Evolutionary conservation across 53 echinoderm and acorn worm species (phyloP).

Genomic region (Luidia sarsii): DNA sequence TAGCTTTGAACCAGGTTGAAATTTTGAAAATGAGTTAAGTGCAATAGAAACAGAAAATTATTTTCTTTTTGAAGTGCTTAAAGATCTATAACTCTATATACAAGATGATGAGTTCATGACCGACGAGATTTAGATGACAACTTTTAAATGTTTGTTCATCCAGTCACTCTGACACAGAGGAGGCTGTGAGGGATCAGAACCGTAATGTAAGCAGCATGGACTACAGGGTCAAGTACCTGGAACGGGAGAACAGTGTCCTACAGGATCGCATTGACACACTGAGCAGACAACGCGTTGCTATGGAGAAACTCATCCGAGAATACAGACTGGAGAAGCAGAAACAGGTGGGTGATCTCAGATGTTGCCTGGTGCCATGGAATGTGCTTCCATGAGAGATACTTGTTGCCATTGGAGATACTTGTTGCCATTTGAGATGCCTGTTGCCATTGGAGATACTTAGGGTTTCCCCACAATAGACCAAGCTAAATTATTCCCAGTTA

Average conservation of each 20-base stretch:
- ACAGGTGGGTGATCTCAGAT: conserved; percentile 54
- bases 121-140: too few species aligned
- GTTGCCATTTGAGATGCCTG: not conserved
- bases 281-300: conserved; percentile 74
- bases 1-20: too few species aligned
- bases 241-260: conserved; percentile 84
- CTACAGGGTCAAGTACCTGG: conserved; percentile 91
- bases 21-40: too few species aligned
- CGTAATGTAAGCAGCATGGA: conserved; percentile 83
- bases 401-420: too few species aligned
- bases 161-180: conserved; percentile 77
- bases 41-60: too few species aligned
- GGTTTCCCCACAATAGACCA: not conserved
- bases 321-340: conserved; percentile 95
- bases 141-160: not conserved
- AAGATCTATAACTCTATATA: too few species aligned
- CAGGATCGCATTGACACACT: conserved; percentile 85
- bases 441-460: not conserved
- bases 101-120: too few species aligned
- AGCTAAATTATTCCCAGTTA: too few species aligned
- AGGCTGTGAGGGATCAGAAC: conserved; percentile 68
- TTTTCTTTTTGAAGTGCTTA: too few species aligned
- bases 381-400: too few species aligned
- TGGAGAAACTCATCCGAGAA: conserved; percentile 93
- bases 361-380: not conserved